These are phyloP conservation scores for Oreonectes daqikongensis DNA, from an alignment of 2,797 vertebrate species.

Conservation along the genomic window DNA sequence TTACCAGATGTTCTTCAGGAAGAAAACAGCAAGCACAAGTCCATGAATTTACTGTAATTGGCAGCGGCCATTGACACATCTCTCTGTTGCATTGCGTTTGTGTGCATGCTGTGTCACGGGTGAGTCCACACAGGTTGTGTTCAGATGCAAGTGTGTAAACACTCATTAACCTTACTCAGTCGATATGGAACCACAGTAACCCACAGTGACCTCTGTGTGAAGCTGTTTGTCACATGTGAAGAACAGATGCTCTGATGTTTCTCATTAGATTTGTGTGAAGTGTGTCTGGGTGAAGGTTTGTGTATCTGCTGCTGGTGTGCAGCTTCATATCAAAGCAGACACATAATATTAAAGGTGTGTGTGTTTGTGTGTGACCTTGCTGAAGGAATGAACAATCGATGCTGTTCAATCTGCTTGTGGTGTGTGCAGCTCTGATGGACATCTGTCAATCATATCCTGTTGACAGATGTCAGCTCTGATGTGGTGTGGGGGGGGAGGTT, in stretches of 20 bases:
- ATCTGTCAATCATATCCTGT: background rate
- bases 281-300: too few species aligned
- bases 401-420: background rate
- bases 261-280: too few species aligned
- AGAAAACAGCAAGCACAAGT: background rate
- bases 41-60: background rate
- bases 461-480: background rate
- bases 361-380: background rate
- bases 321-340: background rate
- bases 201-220: background rate
- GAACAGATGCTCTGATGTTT: background rate
- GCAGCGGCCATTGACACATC: background rate
- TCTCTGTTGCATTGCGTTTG: background rate
- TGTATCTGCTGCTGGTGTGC: too few species aligned
- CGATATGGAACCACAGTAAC: conserved; percentile 4
- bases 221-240: background rate
- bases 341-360: too few species aligned
- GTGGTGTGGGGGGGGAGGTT: background rate
- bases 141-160: too few species aligned
- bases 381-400: background rate
- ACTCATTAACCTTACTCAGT: conserved; percentile 33
- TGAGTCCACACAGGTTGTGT: background rate
- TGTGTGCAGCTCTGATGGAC: background rate
- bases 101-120: background rate
- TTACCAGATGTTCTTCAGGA: background rate